Evolutionary conservation across 2,888 invertebrate genomes (phyloP).

Genomic region (Pachydiplax longipennis): DNA sequence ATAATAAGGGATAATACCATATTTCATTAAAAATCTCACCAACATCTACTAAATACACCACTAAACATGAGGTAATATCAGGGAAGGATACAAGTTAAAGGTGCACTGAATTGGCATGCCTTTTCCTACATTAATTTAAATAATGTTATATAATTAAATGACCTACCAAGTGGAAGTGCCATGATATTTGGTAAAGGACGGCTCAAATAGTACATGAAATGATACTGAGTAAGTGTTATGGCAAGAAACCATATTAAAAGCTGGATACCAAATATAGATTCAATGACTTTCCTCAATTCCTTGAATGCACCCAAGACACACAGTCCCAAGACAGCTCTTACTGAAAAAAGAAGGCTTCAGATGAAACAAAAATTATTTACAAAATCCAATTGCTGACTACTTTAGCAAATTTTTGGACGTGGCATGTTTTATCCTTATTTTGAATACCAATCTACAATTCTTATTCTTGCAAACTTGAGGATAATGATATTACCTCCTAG

Average conservation of each 20-base stretch:
- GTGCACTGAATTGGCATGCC: constrained; percentile 4
- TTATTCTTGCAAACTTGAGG: too few relatives aligned
- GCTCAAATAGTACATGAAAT: constrained; percentile 96
- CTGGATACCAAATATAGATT: constrained; percentile 77
- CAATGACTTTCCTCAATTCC: constrained; percentile 75
- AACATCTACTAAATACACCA: too few relatives aligned
- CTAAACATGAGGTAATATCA: too few relatives aligned
- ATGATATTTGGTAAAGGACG: constrained; percentile 95
- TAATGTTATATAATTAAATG: not conserved
- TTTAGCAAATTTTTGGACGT: too few relatives aligned
- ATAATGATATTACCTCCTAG: too few relatives aligned
- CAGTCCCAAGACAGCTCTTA: constrained; percentile 79
- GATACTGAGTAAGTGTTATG: constrained; percentile 92
- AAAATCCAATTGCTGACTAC: too few relatives aligned
- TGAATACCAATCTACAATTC: too few relatives aligned
- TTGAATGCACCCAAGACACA: constrained; percentile 79
- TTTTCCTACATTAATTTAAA: not conserved
- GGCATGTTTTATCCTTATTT: too few relatives aligned
- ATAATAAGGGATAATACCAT: too few relatives aligned
- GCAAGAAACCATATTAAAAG: constrained; percentile 83
- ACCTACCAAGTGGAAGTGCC: constrained; percentile 87
- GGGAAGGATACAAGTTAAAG: too few relatives aligned
- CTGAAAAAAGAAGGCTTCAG: constrained; percentile 65
- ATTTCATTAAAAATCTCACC: too few relatives aligned
- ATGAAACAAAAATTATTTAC: too few relatives aligned